Percentiles rank a stretch among this genome's conserved stretches.
phyloP scores from a whole-genome alignment of 2,113 vertebrate species.

The Apodemus speciosus region DNA sequence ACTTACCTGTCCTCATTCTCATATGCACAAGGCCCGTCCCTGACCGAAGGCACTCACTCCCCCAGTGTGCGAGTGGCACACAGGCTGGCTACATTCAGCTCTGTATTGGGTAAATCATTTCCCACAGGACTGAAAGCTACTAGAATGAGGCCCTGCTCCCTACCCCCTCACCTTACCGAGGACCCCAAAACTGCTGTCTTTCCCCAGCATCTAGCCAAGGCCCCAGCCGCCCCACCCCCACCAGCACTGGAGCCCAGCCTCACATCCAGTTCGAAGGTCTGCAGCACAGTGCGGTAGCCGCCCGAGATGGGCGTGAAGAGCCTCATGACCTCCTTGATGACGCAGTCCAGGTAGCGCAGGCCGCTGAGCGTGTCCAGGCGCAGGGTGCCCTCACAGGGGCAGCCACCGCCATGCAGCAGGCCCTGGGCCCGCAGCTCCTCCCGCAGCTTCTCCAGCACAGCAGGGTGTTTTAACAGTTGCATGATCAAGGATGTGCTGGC shows the following conservation, averaged over 20 bases:
- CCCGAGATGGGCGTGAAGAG: conserved; percentile 96
- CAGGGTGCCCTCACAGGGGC: conserved; percentile 92
- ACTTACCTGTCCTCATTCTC: not conserved
- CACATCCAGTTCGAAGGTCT: conserved; percentile 98
- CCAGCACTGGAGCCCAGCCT: conserved; percentile 78
- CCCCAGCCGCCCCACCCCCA: too few relatives aligned
- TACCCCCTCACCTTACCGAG: not conserved
- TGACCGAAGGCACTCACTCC: not conserved
- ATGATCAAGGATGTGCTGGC: conserved; percentile 98
- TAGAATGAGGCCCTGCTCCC: not conserved
- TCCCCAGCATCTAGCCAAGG: not conserved
- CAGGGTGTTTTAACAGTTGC: conserved; percentile 95
- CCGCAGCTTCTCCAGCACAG: conserved; percentile 93
- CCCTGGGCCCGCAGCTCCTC: conserved; percentile 93
- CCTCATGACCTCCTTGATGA: conserved; percentile 98
- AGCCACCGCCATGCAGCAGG: conserved; percentile 94
- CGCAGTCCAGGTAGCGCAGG: conserved; percentile 96
- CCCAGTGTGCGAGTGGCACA: not conserved
- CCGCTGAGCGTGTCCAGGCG: conserved; percentile 90
- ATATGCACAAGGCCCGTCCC: not conserved
- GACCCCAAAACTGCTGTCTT: not conserved
- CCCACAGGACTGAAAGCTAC: not conserved
- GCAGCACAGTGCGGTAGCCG: conserved; percentile 94
- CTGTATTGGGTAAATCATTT: not conserved
- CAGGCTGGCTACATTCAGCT: not conserved